Evolutionary conservation across 2,113 vertebrate species (phyloP).

Genomic region (Otus sunia): DNA sequence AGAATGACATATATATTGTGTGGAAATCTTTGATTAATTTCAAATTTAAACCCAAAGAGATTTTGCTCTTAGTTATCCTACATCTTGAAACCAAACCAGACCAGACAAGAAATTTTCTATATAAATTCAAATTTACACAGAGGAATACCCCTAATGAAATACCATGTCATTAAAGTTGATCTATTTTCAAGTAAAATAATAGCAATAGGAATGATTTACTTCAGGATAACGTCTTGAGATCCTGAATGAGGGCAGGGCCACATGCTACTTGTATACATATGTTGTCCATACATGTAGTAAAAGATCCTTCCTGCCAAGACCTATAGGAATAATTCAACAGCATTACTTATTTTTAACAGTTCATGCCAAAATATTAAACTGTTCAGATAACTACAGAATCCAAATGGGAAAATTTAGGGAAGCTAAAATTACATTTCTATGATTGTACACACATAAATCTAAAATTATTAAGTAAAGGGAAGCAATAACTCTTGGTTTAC

Average conservation of each 20-base stretch:
- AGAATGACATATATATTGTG: neutral
- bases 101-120: neutral
- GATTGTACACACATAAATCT: neutral
- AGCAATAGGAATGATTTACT: neutral
- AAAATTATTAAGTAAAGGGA: neutral
- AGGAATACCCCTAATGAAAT: neutral
- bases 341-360: conserved; percentile 2
- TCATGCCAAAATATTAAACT: neutral
- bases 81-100: neutral
- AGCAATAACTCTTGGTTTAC: neutral
- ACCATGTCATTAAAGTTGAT: neutral
- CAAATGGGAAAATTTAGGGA: conserved; percentile 2
- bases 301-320: neutral
- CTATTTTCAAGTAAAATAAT: neutral
- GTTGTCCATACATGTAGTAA: neutral
- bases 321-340: neutral
- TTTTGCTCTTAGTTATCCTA: neutral
- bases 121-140: neutral
- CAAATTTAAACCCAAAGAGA: neutral
- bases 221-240: neutral
- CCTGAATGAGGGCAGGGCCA: neutral
- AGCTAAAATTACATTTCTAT: neutral
- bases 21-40: neutral
- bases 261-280: neutral
- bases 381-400: neutral